Conservation (phyloP, 2,113 vertebrate species). For the Poeciliopsis occidentalis region DNA sequence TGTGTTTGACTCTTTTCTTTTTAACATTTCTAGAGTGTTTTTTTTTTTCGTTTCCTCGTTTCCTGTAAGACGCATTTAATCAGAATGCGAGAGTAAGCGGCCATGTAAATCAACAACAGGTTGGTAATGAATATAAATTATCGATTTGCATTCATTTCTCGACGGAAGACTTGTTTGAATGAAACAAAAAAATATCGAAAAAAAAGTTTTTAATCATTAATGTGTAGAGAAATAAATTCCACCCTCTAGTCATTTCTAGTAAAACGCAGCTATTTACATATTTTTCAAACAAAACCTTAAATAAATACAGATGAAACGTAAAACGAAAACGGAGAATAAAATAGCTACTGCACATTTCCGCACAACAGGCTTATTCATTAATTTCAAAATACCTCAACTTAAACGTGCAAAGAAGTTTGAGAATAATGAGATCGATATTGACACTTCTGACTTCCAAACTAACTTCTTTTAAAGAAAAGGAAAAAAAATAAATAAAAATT, state of each 20-base stretch:
- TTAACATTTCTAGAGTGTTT: neutral
- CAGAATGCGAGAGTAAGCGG: slow-evolving; percentile 6
- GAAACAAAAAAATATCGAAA: slow-evolving; percentile 2
- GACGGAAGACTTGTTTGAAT: slow-evolving; percentile 14
- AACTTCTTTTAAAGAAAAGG: slow-evolving; percentile 13
- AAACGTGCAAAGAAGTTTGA: neutral
- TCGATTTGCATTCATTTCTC: slow-evolving; percentile 1
- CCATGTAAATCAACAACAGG: slow-evolving; percentile 73
- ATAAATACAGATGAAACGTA: neutral
- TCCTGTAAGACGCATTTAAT: slow-evolving; percentile 38
- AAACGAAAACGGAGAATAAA: no score
- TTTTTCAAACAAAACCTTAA: neutral
- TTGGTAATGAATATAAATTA: slow-evolving; percentile 65
- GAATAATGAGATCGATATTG: slow-evolving; percentile 12
- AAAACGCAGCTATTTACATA: neutral
- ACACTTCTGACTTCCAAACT: slow-evolving; percentile 22
- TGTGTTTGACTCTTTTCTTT: slow-evolving; percentile 59
- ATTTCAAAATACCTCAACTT: neutral
- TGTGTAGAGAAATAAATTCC: rapidly evolving
- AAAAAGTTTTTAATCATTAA: neutral
- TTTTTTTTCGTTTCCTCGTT: slow-evolving; percentile 14
- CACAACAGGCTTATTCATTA: neutral
- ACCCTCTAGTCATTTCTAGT: neutral
- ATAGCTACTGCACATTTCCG: rapidly evolving
- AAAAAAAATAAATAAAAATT: neutral